A percentile compares a stretch with the other conserved stretches of the same genome.
Evolutionary conservation across 2,797 vertebrate genomes (phyloP).

Genomic region (Cichlasoma orientale): DNA sequence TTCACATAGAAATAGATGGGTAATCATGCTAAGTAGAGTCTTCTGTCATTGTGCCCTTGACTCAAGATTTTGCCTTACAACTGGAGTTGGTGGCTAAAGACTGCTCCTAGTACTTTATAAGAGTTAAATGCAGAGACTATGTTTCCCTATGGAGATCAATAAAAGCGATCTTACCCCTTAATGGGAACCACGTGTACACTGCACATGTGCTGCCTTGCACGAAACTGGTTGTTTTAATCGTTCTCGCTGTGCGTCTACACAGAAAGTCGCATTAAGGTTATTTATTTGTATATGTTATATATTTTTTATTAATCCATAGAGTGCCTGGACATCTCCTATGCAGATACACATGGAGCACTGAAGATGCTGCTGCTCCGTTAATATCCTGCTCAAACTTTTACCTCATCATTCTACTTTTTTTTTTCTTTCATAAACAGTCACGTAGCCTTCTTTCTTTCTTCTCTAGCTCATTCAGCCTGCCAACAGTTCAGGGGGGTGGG

Average conservation of each 20-base stretch:
- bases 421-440: neutral
- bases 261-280: neutral
- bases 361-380: neutral
- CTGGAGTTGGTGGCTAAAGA: neutral
- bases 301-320: neutral
- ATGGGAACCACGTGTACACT: neutral
- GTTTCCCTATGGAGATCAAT: neutral
- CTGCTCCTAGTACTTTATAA: neutral
- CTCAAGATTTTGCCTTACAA: neutral
- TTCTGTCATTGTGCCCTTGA: neutral
- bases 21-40: neutral
- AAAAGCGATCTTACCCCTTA: neutral
- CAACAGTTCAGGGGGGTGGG: constrained; percentile 32
- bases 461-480: constrained; percentile 24
- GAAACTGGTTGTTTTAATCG: neutral
- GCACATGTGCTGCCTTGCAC: neutral
- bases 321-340: neutral
- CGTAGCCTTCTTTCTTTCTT: neutral
- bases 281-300: neutral
- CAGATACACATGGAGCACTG: neutral
- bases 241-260: neutral
- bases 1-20: neutral
- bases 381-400: neutral
- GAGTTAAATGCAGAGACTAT: neutral
- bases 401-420: no score